Base-by-base conservation (phyloP, 2,888 invertebrate species). In the Microctonus hyperodae region DNA sequence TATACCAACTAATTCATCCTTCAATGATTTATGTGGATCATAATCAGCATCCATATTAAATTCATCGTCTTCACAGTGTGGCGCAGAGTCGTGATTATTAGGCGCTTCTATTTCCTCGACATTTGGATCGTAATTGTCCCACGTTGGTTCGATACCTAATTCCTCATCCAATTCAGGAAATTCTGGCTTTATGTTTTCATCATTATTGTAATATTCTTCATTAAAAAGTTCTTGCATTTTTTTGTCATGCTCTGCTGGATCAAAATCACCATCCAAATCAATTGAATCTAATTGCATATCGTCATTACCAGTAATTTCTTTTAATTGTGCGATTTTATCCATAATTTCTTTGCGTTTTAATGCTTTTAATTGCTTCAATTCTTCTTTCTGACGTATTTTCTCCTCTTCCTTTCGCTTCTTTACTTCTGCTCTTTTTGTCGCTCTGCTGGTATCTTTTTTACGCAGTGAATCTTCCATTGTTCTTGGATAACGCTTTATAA, bases 41-140 rank as follows among this genome's bases (percentile, higher is more conserved):
- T 91, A 95, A 75, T 96, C 96, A 65, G 93, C 94, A 84, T 96
- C 95, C 96, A 95, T 96, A 85, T 90, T 92, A 77, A 95, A 95
- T 77, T 92, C 87, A 4, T 91, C 90, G 85, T 96, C 94, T 82
- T 93, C 93, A 78, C 92, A 92, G 78, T 93, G 90, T 0, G 86
- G 86, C 31, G 75, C 77, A 10, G 73, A 77, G 5, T 74, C 66
- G 50, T 76, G 66, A 50, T 81, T 74, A 6, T 79, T 74, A 56
- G 79, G 80, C 72, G 84, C 79, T n/a, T 79, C 75, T 20, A 78
- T 76, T 72, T 84, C 79, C n/a, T 79, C 75, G 5, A 81, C 82
- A 7, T 84, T 83, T 1, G 87, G 87, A 66, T 84, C 80, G 84
- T 89, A 92, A 9, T 87, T 85, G 66, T 92, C 91, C 90, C 92